Percentiles rank a stretch among this genome's conserved stretches.
Conservation (phyloP, 2,113 vertebrate species). For the Nerophis ophidion region DNA sequence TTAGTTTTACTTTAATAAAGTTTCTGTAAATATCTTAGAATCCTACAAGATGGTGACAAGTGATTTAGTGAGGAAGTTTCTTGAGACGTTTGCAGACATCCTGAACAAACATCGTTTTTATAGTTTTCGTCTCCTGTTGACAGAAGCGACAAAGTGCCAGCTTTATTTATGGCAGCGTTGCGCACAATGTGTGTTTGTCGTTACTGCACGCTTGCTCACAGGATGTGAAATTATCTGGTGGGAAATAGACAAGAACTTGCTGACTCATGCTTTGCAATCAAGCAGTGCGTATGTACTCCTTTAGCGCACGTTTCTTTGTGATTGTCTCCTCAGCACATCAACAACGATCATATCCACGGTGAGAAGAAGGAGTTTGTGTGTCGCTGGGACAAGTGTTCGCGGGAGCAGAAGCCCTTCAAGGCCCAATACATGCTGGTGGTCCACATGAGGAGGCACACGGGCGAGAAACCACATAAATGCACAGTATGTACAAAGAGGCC, state of each 20-base stretch:
- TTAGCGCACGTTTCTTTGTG: background rate
- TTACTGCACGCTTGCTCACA: constrained; percentile 3
- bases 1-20: no score
- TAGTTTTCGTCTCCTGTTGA: constrained; percentile 41
- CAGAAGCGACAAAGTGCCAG: constrained; percentile 44
- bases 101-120: constrained; percentile 47
- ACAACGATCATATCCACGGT: constrained; percentile 97
- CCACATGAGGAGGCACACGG: constrained; percentile 94
- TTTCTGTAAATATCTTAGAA: no score
- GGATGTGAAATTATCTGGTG: constrained; percentile 22
- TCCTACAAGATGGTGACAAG: constrained; percentile 1
- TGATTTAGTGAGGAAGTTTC: constrained; percentile 31
- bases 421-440: constrained; percentile 99
- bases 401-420: constrained; percentile 98
- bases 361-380: constrained; percentile 99
- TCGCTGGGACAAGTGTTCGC: constrained; percentile 92
- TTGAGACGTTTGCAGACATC: constrained; percentile 11
- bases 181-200: constrained; percentile 12
- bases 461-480: constrained; percentile 97
- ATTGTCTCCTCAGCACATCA: constrained; percentile 83
- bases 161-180: constrained; percentile 44
- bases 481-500: constrained; percentile 76
- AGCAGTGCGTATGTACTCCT: background rate
- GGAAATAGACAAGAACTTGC: constrained; percentile 40
- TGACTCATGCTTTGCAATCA: constrained; percentile 13